Percentiles rank a stretch among this genome's conserved stretches.
These are phyloP conservation scores for Andrena bucephala DNA, from an alignment of 2,888 invertebrate species.

Conservation along the genomic window DNA sequence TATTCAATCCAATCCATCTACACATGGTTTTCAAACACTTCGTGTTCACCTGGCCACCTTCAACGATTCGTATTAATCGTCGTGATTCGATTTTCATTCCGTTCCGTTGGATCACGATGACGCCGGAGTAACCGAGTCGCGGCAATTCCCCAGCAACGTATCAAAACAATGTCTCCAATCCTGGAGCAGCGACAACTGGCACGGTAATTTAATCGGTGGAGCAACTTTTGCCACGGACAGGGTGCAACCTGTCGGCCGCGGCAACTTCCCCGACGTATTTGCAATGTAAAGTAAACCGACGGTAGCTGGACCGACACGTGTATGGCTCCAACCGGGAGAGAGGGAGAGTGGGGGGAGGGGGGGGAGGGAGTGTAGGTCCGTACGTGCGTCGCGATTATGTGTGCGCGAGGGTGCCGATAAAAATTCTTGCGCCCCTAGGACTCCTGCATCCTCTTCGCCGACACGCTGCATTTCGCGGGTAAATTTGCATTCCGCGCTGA, in stretches of 20 bases:
- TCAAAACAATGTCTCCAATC: constrained; percentile 47
- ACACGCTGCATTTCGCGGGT: neutral
- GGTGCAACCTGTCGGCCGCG: constrained; percentile 65
- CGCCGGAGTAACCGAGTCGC: neutral
- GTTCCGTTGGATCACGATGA: neutral
- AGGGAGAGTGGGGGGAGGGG: constrained; percentile 2
- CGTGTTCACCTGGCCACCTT: neutral
- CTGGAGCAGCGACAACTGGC: constrained; percentile 58
- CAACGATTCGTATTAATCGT: constrained; percentile 2
- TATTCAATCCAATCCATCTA: too few species aligned
- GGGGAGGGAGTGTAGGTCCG: constrained; percentile 11
- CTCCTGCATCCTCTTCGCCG: neutral
- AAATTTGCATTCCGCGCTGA: too few species aligned
- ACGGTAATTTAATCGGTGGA: constrained; percentile 80
- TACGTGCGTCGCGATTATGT: constrained; percentile 21
- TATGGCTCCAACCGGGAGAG: constrained; percentile 56
- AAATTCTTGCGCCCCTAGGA: constrained; percentile 8
- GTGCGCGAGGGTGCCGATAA: neutral
- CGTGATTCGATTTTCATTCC: neutral
- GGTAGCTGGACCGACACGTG: constrained; percentile 71
- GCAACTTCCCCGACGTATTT: constrained; percentile 79
- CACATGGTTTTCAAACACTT: neutral
- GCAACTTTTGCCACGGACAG: constrained; percentile 72
- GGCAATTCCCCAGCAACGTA: constrained; percentile 8
- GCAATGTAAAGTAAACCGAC: constrained; percentile 83